phyloP scores from a whole-genome alignment of 2,888 invertebrate species.

The Endotricha flammealis region DNA sequence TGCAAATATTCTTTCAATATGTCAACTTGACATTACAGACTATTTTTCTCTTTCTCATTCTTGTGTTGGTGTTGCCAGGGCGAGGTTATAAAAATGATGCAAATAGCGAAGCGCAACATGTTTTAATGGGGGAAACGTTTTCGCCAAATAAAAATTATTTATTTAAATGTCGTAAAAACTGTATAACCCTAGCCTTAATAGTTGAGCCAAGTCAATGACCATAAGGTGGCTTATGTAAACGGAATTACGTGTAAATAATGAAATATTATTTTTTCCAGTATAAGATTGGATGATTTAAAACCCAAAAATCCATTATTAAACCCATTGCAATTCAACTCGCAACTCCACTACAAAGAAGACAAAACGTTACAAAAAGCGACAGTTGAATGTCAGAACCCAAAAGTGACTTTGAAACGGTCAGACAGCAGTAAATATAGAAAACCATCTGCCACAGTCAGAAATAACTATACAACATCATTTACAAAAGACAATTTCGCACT shows the following conservation, averaged over 20 bases:
- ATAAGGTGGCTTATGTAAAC: too few relatives aligned
- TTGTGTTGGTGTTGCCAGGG: neutral
- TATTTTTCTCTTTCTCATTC: neutral
- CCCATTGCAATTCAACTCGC: constrained; percentile 81
- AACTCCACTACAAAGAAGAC: constrained; percentile 89
- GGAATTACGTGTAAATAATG: too few relatives aligned
- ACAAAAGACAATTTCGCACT: constrained; percentile 65
- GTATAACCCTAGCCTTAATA: too few relatives aligned
- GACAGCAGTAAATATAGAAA: constrained; percentile 85
- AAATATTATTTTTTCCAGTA: constrained; percentile 43
- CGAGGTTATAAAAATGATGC: too few relatives aligned
- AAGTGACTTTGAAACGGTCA: constrained; percentile 81
- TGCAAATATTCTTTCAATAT: too few relatives aligned
- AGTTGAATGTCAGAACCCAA: constrained; percentile 83
- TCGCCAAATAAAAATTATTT: too few relatives aligned
- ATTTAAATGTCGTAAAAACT: too few relatives aligned
- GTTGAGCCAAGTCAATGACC: too few relatives aligned
- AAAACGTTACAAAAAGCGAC: constrained; percentile 86
- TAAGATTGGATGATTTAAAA: constrained; percentile 80
- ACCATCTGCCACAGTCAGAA: constrained; percentile 81
- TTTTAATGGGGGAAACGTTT: too few relatives aligned
- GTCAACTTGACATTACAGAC: too few relatives aligned
- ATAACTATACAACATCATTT: constrained; percentile 82
- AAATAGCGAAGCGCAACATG: too few relatives aligned
- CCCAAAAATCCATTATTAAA: constrained; percentile 78